Base-by-base conservation (phyloP, 2,113 vertebrate species). In the Catagonus wagneri region DNA sequence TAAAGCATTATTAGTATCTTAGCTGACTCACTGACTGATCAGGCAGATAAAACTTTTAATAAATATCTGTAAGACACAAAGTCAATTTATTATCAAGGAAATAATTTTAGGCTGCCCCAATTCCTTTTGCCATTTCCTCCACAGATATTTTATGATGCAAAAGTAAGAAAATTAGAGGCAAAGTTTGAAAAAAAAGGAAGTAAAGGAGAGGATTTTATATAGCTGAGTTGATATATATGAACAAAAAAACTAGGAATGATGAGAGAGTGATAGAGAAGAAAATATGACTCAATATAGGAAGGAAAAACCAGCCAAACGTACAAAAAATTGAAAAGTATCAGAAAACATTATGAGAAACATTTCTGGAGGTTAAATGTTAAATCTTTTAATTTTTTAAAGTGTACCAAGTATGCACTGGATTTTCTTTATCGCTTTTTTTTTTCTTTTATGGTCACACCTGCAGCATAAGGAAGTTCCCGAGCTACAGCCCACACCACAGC, bases 131-230 rank as follows among this genome's bases (percentile, higher is more conserved):
- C 32, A 76, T 56, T 75, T 80, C 16, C 23, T 20, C 8, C 14
- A 0, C 2, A 54, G 2, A 29, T 80, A 7, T 29, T 52, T 80
- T 54, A 39, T 39, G 34, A 63, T 79, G 84, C 34, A 74, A 10
- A 83, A 89, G 10, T 61, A 92, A 20, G 76, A 87, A n/a, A 76
- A 89, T 85, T 93, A 52, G 19, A 75, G 61, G 11, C 20, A 83
- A 94, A 34, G n/a, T 5, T 71, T 83, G 10, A n/a, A 52, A 14
- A 27, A 83, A 89, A 44, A 7, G 12, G 39, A 54, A 20, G 15
- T 66, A 39, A 52, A 8, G 1, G 1, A 10, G 5, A 63, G 10
- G 6, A n/a, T 58, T 68, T 89, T 16, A 94, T 56, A 36, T 78
- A 61, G 1, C 20, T 74, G 68, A 10, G 9, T 34, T 17, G 32